Conservation (phyloP, 1,140 invertebrate genomes). For the Chionoecetes opilio region DNA sequence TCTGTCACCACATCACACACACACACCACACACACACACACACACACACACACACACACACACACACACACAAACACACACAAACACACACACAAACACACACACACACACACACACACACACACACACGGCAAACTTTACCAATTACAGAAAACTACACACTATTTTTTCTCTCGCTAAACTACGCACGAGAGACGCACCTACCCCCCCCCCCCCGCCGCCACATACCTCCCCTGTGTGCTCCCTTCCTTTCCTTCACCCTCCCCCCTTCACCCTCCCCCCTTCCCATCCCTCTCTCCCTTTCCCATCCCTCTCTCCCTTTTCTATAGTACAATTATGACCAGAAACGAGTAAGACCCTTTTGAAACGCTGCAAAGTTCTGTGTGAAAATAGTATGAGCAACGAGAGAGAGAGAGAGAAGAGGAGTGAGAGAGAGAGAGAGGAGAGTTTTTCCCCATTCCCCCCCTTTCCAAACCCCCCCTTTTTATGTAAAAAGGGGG, state of each 20-base stretch:
- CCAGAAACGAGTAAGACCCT: neutral
- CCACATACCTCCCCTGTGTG: no score
- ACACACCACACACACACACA: neutral
- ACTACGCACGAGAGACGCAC: no score
- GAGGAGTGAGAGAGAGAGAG: neutral
- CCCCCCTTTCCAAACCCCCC: no score
- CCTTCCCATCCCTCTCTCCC: no score
- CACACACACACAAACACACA: slow-evolving; percentile 17
- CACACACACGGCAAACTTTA: slow-evolving; percentile 29
- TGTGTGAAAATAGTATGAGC: neutral
- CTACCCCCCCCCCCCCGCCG: no score
- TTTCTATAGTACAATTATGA: neutral
- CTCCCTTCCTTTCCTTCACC: no score
- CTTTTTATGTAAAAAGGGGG: no score
- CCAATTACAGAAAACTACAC: slow-evolving; percentile 20
- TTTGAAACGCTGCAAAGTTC: neutral
- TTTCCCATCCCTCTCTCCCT: no score
- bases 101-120: slow-evolving; percentile 27
- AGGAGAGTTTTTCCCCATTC: neutral
- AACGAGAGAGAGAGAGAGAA: neutral
- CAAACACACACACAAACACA: slow-evolving; percentile 14
- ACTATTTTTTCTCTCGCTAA: neutral
- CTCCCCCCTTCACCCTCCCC: no score
- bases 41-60: neutral
- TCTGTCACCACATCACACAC: neutral